Evolutionary conservation across 2,113 vertebrate species (phyloP).

Genomic region (Etheostoma spectabile): DNA sequence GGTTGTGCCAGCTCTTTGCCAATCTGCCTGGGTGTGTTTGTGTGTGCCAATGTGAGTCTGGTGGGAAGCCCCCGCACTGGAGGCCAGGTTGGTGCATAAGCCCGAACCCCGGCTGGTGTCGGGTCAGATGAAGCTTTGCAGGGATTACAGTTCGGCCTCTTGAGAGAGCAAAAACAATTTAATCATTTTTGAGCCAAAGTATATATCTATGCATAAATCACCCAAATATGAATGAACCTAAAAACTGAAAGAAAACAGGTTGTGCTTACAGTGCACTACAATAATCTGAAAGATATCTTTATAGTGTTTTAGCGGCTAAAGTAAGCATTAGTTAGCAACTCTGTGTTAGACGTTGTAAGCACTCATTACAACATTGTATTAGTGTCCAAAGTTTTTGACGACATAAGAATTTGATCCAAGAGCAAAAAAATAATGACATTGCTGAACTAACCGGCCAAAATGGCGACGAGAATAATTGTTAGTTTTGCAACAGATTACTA

Average conservation of each 20-base stretch:
- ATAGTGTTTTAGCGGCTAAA: background rate
- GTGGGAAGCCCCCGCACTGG: constrained; percentile 59
- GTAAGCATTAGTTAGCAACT: background rate
- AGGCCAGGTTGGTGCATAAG: constrained; percentile 40
- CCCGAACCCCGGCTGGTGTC: constrained; percentile 46
- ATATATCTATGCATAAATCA: constrained; percentile 20
- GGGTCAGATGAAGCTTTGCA: constrained; percentile 69
- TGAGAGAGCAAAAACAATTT: constrained; percentile 39
- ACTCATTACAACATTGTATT: background rate
- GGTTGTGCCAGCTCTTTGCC: constrained; percentile 84
- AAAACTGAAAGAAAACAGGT: constrained; percentile 4
- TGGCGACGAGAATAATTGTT: background rate
- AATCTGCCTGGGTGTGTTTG: constrained; percentile 75
- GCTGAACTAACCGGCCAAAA: background rate
- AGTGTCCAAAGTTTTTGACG: background rate
- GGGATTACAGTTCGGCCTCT: constrained; percentile 56
- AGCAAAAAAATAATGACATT: background rate
- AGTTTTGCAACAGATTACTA: background rate
- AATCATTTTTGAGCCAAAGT: constrained; percentile 33
- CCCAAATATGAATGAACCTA: constrained; percentile 15
- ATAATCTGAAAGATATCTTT: background rate
- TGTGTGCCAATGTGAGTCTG: constrained; percentile 66
- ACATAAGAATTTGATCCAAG: background rate
- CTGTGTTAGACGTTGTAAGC: background rate
- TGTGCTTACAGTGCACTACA: background rate